Percentiles rank a stretch among this genome's conserved stretches.
phyloP scores from a whole-genome alignment of 2,113 vertebrate genomes.

The Eulemur rufifrons region DNA sequence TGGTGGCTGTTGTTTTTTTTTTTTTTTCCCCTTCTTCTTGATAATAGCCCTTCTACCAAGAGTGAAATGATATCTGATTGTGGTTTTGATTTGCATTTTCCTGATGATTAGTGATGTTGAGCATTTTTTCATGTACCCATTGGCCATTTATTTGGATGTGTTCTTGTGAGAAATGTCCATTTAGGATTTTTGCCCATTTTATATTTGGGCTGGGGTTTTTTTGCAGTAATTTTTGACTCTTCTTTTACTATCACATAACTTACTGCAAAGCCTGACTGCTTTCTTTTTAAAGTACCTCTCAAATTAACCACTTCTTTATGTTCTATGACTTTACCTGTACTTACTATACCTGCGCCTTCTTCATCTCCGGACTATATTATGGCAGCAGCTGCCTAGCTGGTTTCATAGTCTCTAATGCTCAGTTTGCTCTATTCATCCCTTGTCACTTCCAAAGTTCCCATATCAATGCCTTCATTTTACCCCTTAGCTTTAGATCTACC shows the following conservation, averaged over 20 bases:
- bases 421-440: background rate
- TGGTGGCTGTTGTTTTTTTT: too few species aligned
- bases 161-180: background rate
- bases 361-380: background rate
- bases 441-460: background rate
- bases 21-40: background rate
- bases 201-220: background rate
- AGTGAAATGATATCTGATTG: background rate
- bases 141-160: background rate
- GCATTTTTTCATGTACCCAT: background rate
- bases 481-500: background rate
- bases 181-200: background rate
- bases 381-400: background rate
- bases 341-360: background rate
- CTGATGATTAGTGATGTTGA: background rate
- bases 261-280: background rate
- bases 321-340: background rate
- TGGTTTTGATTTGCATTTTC: background rate
- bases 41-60: background rate
- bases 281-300: background rate
- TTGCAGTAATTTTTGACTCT: background rate
- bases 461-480: background rate
- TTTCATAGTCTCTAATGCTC: background rate
- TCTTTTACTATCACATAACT: background rate
- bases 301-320: background rate